Evolutionary conservation across 2,113 vertebrate genomes (phyloP).

Genomic region (Lamprotornis superbus): DNA sequence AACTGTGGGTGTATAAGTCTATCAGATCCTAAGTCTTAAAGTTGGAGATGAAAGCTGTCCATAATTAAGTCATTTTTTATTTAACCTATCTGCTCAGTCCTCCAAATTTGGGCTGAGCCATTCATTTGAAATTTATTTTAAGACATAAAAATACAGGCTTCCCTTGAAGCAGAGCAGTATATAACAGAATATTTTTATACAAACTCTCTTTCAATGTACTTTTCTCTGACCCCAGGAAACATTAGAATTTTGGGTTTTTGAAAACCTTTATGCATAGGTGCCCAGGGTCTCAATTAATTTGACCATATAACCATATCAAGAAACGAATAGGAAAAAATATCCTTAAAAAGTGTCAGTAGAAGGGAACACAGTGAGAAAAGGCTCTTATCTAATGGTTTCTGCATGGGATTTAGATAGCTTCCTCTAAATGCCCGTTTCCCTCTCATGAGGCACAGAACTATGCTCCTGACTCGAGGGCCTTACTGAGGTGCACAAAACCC

Average conservation of each 20-base stretch:
- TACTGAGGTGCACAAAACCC: background rate
- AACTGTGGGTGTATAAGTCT: background rate
- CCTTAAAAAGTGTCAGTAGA: background rate
- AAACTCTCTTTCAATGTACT: background rate
- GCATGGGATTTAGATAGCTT: background rate
- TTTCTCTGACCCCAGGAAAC: background rate
- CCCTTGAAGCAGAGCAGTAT: background rate
- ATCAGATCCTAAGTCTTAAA: background rate
- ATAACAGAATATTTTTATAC: background rate
- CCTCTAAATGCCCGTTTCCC: background rate
- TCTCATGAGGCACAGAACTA: background rate
- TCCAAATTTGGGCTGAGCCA: background rate
- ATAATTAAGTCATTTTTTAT: background rate
- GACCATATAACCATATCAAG: background rate
- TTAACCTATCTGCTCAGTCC: background rate
- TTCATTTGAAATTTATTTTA: background rate
- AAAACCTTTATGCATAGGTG: background rate
- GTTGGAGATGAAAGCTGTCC: background rate
- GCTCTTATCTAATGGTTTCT: background rate
- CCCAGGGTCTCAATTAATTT: background rate
- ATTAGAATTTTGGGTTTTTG: background rate
- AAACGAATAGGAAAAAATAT: background rate
- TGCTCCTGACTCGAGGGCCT: background rate
- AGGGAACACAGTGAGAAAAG: background rate
- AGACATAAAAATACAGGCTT: background rate